Conservation (phyloP, 2,113 vertebrate species). For the Scolopax mira region DNA sequence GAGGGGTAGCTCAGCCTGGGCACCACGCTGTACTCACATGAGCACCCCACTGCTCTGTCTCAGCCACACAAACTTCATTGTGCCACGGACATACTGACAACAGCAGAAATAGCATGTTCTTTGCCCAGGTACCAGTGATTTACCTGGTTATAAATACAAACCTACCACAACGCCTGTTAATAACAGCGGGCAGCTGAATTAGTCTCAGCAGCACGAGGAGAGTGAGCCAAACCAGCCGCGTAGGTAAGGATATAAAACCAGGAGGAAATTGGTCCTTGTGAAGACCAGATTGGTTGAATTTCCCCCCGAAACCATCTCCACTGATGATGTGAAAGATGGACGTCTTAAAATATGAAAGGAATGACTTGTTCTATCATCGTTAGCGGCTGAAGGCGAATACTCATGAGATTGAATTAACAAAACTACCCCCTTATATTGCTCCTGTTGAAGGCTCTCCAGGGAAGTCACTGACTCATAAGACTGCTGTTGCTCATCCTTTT, state of each 20-base stretch:
- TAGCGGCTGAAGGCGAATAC: not conserved
- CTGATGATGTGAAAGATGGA: rapidly evolving
- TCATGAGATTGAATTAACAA: not conserved
- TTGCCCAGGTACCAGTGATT: not conserved
- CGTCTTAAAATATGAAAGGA: not conserved
- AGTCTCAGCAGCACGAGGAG: rapidly evolving
- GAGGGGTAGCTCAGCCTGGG: not conserved
- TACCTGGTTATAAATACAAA: not conserved
- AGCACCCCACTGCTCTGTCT: not conserved
- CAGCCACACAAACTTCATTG: not conserved
- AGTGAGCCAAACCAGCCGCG: rapidly evolving
- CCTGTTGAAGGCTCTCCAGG: not conserved
- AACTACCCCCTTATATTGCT: not conserved
- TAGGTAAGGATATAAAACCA: not conserved
- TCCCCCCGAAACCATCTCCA: not conserved
- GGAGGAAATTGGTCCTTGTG: not conserved
- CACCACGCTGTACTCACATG: rapidly evolving
- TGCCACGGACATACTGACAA: not conserved
- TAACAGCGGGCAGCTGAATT: not conserved
- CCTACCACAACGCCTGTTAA: not conserved
- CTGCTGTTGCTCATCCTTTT: not conserved
- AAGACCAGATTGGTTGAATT: not conserved
- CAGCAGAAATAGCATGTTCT: not conserved
- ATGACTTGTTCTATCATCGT: not conserved
- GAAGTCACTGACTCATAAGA: constrained; percentile 13